phyloP scores from a whole-genome alignment of 2,113 vertebrate genomes.

The Zosterops lateralis region DNA sequence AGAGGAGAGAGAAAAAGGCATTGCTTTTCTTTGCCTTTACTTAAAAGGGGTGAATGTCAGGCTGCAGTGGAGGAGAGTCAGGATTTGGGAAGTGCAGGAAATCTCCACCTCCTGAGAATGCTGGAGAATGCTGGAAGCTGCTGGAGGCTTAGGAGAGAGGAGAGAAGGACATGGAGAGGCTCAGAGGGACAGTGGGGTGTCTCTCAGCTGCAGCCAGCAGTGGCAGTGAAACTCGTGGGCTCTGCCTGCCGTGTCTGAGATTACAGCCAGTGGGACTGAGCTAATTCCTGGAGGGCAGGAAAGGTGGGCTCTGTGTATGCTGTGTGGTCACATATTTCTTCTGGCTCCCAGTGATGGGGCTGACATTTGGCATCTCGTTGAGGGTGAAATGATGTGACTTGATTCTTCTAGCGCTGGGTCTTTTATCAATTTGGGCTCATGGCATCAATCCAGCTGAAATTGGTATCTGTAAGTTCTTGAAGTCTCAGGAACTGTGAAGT shows the following conservation, averaged over 20 bases:
- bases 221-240: background rate
- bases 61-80: background rate
- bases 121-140: background rate
- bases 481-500: background rate
- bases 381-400: background rate
- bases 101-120: background rate
- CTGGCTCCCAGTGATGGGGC: background rate
- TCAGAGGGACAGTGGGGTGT: background rate
- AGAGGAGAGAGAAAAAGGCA: background rate
- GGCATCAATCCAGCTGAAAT: background rate
- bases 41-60: background rate
- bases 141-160: background rate
- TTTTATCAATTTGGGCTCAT: background rate
- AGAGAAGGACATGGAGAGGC: background rate
- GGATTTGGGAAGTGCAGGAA: background rate
- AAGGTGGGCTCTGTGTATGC: background rate
- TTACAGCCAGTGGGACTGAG: background rate
- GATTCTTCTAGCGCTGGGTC: background rate
- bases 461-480: background rate
- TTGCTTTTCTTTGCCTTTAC: background rate
- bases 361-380: background rate
- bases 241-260: background rate
- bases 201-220: background rate
- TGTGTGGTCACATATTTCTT: background rate
- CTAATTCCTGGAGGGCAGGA: background rate